These are phyloP conservation scores for Arenaria interpres DNA, from an alignment of 2,113 vertebrate species.

Conservation along the genomic window DNA sequence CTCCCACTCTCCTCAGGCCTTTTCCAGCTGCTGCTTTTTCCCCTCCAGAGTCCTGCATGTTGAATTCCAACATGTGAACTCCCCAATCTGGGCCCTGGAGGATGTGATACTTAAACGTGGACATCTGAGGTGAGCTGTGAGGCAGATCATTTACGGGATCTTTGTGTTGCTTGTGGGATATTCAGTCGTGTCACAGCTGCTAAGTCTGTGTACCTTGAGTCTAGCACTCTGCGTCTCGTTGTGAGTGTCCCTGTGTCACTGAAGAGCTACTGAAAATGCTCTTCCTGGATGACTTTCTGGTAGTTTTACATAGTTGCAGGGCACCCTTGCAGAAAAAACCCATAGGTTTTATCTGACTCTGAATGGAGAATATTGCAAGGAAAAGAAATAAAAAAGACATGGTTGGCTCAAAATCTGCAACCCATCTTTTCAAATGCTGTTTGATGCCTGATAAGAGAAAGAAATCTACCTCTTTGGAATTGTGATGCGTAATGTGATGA, in stretches of 20 bases:
- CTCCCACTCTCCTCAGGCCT: background rate
- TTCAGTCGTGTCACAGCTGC: background rate
- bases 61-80: background rate
- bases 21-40: background rate
- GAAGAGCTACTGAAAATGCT: background rate
- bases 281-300: background rate
- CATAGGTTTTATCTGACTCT: background rate
- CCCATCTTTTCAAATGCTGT: background rate
- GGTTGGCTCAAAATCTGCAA: background rate
- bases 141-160: background rate
- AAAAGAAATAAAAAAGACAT: background rate
- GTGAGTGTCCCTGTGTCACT: background rate
- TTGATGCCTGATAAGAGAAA: background rate
- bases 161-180: background rate
- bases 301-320: background rate
- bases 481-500: background rate
- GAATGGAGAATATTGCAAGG: background rate
- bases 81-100: background rate
- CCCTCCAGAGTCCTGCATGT: background rate
- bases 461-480: background rate
- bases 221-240: background rate
- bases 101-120: background rate
- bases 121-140: background rate
- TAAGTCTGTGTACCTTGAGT: background rate
- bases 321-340: background rate